These are phyloP conservation scores for Pimephales promelas DNA, from an alignment of 2,113 vertebrate genomes.

Conservation along the genomic window DNA sequence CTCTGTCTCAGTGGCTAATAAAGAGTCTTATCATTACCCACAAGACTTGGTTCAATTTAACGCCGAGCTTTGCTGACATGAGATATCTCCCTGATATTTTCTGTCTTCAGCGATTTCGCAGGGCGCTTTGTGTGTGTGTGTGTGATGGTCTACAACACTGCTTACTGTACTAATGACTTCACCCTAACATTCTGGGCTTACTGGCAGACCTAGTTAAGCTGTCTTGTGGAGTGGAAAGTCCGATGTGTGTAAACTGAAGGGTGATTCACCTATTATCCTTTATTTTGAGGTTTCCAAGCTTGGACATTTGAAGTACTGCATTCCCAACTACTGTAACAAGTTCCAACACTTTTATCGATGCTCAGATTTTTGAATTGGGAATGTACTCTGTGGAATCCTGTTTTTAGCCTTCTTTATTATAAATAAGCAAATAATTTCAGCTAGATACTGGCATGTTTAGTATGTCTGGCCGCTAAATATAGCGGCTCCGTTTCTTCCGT, in stretches of 20 bases:
- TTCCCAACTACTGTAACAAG: conserved; percentile 48
- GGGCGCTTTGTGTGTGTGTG: conserved; percentile 4
- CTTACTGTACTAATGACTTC: conserved; percentile 41
- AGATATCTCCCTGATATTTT: conserved; percentile 53
- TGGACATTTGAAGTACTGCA: conserved; percentile 57
- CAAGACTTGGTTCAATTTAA: conserved; percentile 62
- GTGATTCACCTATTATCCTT: conserved; percentile 30
- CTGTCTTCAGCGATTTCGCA: conserved; percentile 34
- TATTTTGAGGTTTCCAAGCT: conserved; percentile 52
- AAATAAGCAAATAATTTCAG: conserved; percentile 3
- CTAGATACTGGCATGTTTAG: neutral
- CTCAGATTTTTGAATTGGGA: conserved; percentile 54
- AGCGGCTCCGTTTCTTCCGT: neutral
- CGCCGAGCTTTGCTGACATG: conserved; percentile 49
- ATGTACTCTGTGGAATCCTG: conserved; percentile 36
- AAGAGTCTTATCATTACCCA: conserved; percentile 57
- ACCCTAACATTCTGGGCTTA: conserved; percentile 28
- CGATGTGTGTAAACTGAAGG: neutral
- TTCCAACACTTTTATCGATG: conserved; percentile 35
- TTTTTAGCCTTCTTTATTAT: conserved; percentile 43
- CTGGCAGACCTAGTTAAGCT: conserved; percentile 63
- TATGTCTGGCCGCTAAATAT: conserved; percentile 1
- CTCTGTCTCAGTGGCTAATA: conserved; percentile 56
- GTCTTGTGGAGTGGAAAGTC: conserved; percentile 65
- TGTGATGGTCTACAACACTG: conserved; percentile 3